Percentiles rank a stretch among this genome's conserved stretches.
phyloP scores from a whole-genome alignment of 1,140 invertebrate genomes.

The Campodea augens region DNA sequence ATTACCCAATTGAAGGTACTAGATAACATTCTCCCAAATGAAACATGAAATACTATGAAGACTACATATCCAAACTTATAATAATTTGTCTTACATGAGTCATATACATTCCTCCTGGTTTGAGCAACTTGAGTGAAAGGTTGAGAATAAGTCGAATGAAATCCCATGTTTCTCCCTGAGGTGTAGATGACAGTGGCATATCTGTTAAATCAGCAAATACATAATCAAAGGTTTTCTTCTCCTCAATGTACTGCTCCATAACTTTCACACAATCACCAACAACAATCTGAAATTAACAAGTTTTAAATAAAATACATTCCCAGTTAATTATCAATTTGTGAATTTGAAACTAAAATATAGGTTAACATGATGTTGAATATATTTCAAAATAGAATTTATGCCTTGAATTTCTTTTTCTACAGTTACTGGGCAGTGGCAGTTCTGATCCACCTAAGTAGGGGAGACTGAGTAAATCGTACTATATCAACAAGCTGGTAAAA shows the following conservation, averaged over 20 bases:
- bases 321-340: constrained; percentile 1
- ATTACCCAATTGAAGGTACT: no score
- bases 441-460: no score
- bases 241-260: constrained; percentile 52
- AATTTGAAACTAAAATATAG: not conserved
- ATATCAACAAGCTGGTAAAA: no score
- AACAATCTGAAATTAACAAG: constrained; percentile 57
- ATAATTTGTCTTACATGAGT: constrained; percentile 47
- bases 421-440: no score
- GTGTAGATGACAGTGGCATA: constrained; percentile 59
- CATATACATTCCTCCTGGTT: constrained; percentile 65
- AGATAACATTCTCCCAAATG: no score
- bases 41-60: no score
- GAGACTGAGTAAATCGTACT: no score
- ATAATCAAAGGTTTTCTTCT: constrained; percentile 71
- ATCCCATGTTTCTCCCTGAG: constrained; percentile 63
- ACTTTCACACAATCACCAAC: constrained; percentile 73
- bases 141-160: constrained; percentile 68
- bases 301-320: constrained; percentile 1
- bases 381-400: not conserved
- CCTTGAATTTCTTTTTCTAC: no score
- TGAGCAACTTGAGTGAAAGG: constrained; percentile 54
- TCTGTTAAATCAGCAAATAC: constrained; percentile 86
- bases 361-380: not conserved
- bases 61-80: not conserved